Conservation (phyloP, 2,888 invertebrate genomes). For the Eudasyphora cyanicolor region DNA sequence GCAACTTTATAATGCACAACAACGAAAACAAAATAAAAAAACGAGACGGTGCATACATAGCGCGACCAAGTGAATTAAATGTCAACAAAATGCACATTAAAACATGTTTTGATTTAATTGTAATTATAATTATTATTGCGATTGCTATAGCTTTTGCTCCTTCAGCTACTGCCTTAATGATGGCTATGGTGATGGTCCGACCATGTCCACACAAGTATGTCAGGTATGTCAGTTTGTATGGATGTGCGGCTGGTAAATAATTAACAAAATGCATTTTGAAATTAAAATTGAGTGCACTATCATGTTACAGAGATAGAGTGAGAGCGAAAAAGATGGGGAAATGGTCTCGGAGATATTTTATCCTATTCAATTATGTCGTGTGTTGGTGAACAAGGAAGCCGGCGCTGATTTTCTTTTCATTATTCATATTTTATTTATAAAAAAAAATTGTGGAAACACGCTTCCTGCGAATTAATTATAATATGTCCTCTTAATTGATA, state of each 20-base stretch:
- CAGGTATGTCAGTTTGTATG: background rate
- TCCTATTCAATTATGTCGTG: constrained; percentile 1
- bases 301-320: too few relatives aligned
- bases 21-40: background rate
- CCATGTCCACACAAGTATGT: background rate
- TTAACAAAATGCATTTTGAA: constrained; percentile 25
- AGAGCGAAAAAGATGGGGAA: too few relatives aligned
- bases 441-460: background rate
- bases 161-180: too few relatives aligned
- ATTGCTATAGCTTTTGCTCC: background rate
- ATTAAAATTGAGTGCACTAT: constrained; percentile 9
- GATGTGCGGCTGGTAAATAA: constrained; percentile 1
- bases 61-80: constrained; percentile 22
- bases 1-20: constrained; percentile 9
- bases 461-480: background rate
- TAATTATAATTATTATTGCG: constrained; percentile 2
- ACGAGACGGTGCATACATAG: constrained; percentile 14
- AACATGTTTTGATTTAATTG: constrained; percentile 34
- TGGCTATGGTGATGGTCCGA: background rate
- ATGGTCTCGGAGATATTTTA: background rate
- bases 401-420: background rate
- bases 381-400: background rate
- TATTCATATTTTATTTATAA: background rate
- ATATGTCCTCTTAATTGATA: background rate
- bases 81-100: constrained; percentile 25